phyloP scores from a whole-genome alignment of 1,140 invertebrate genomes.

The Spodoptera frugiperda region DNA sequence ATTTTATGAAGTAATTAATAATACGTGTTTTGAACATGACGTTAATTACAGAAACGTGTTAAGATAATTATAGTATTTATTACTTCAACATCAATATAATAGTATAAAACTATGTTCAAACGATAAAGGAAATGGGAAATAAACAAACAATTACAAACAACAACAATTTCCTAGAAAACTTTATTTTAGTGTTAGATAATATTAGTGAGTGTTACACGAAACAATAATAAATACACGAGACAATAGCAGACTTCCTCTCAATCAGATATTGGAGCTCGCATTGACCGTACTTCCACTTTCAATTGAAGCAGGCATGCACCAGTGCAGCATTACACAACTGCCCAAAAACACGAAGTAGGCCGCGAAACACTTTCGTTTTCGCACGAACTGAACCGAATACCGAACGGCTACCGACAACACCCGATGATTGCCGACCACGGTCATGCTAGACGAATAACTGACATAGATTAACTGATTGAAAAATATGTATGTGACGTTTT shows the following conservation, averaged over 20 bases:
- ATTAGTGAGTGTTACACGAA: too few species aligned
- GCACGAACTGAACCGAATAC: slow-evolving; percentile 44
- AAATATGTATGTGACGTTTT: not conserved
- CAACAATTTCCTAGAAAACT: not conserved
- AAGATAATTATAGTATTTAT: too few species aligned
- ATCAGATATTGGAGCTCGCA: not conserved
- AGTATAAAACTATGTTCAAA: too few species aligned
- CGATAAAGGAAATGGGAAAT: too few species aligned
- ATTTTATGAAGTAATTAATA: too few species aligned
- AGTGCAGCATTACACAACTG: slow-evolving; percentile 70
- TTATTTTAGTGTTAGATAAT: too few species aligned
- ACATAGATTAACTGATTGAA: not conserved
- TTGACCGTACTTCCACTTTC: slow-evolving; percentile 32
- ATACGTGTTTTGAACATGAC: too few species aligned
- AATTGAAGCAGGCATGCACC: slow-evolving; percentile 58
- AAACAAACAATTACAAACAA: not conserved
- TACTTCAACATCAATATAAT: too few species aligned
- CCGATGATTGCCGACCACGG: slow-evolving; percentile 32
- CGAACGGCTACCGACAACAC: slow-evolving; percentile 5
- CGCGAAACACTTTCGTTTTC: slow-evolving; percentile 75
- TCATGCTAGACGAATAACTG: slow-evolving; percentile 1
- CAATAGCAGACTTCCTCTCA: slow-evolving; percentile 5
- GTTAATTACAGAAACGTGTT: too few species aligned
- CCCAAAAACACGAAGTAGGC: slow-evolving; percentile 66
- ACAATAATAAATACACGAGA: not conserved